A percentile compares a stretch with the other conserved stretches of the same genome.
These are phyloP conservation scores for Oegoconia quadripuncta DNA, from an alignment of 2,888 invertebrate species.

Conservation along the genomic window DNA sequence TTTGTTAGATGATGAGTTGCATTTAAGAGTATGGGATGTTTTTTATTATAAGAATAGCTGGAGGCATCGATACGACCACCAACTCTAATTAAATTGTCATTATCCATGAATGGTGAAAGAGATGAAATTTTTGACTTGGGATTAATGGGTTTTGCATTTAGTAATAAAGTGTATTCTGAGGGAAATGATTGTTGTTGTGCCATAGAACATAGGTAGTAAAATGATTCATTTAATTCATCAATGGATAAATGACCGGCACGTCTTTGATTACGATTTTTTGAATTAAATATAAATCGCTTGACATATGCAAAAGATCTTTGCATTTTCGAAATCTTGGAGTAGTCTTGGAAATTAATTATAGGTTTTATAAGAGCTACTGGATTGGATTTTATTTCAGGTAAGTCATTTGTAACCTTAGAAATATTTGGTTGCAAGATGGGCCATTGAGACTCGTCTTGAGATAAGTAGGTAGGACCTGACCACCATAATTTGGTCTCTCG, in stretches of 20 bases:
- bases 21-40: too few relatives aligned
- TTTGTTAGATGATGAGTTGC: constrained; percentile 3
- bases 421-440: constrained; percentile 15
- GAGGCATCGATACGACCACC: constrained; percentile 19
- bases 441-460: constrained; percentile 16
- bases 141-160: constrained; percentile 1
- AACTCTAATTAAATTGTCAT: constrained; percentile 16
- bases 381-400: constrained; percentile 19
- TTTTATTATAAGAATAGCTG: constrained; percentile 12
- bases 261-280: constrained; percentile 13
- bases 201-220: constrained; percentile 10
- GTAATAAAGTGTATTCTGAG: constrained; percentile 7
- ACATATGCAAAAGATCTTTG: constrained; percentile 11
- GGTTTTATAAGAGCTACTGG: background rate
- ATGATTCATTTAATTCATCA: constrained; percentile 14
- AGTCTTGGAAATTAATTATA: constrained; percentile 12
- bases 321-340: background rate
- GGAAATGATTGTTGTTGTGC: constrained; percentile 14
- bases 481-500: constrained; percentile 13
- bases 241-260: constrained; percentile 4
- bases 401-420: background rate
- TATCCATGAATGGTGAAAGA: constrained; percentile 12
- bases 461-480: constrained; percentile 20
- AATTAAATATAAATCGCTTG: constrained; percentile 15
- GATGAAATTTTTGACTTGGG: constrained; percentile 9